A percentile compares a stretch with the other conserved stretches of the same genome.
phyloP scores from a whole-genome alignment of 2,888 invertebrate genomes.

The Germaria angustata region DNA sequence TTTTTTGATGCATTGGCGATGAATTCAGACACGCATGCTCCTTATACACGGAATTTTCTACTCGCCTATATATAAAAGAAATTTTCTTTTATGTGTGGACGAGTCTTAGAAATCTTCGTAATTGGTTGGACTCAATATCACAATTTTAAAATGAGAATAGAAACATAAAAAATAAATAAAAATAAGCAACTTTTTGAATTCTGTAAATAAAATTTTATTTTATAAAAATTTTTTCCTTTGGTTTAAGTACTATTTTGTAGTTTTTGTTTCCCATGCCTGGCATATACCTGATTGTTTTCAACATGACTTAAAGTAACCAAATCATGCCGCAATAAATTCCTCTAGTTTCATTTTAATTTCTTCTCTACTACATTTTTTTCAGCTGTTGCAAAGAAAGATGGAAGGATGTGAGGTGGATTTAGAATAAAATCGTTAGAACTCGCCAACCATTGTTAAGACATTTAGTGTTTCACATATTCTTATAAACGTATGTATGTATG shows the following conservation, averaged over 20 bases:
- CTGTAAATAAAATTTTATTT: too few relatives aligned
- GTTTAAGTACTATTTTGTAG: neutral
- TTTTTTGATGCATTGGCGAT: too few relatives aligned
- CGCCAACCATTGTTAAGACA: constrained; percentile 13
- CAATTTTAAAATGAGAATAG: too few relatives aligned
- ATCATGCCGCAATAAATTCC: constrained; percentile 38
- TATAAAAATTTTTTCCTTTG: too few relatives aligned
- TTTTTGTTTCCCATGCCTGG: neutral
- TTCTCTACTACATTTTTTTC: neutral
- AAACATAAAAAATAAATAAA: too few relatives aligned
- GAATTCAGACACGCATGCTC: too few relatives aligned
- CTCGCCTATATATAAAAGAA: too few relatives aligned
- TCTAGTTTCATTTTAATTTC: constrained; percentile 1
- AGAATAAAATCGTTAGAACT: constrained; percentile 28
- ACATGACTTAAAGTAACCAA: constrained; percentile 54
- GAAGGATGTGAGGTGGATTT: neutral
- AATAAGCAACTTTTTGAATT: too few relatives aligned
- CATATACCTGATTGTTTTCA: constrained; percentile 42
- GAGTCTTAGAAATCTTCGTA: too few relatives aligned
- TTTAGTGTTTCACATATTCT: constrained; percentile 13
- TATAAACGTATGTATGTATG: neutral
- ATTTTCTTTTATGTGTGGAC: too few relatives aligned
- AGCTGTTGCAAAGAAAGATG: neutral
- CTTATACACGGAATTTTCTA: too few relatives aligned
- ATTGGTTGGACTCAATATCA: too few relatives aligned